Evolutionary conservation across 2,888 invertebrate species (phyloP).

Genomic region (Heliothis peltigera): DNA sequence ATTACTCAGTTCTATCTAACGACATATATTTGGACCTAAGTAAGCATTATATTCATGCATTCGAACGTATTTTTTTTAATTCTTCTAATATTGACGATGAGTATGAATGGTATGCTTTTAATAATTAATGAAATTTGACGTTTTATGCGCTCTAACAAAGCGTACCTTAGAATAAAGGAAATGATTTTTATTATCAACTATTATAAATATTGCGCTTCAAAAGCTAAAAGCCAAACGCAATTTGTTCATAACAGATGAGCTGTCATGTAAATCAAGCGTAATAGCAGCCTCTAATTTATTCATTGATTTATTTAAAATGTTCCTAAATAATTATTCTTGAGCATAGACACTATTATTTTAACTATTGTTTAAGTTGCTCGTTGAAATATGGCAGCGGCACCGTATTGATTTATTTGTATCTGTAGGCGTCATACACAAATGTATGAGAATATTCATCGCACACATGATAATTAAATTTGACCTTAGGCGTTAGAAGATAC

Average conservation of each 20-base stretch:
- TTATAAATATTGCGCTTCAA: slow-evolving; percentile 49
- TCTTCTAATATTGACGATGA: neutral
- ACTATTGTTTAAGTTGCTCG: slow-evolving; percentile 85
- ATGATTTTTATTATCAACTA: neutral
- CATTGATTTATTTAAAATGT: slow-evolving; percentile 87
- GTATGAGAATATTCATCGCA: slow-evolving; percentile 75
- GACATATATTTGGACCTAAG: slow-evolving; percentile 10
- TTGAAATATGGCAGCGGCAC: slow-evolving; percentile 75
- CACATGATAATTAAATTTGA: slow-evolving; percentile 89
- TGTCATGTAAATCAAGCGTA: slow-evolving; percentile 85
- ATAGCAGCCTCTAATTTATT: slow-evolving; percentile 85
- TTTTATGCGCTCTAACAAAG: neutral
- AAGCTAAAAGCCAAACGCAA: slow-evolving; percentile 72
- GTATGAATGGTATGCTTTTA: neutral
- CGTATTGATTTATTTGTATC: slow-evolving; percentile 80
- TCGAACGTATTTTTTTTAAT: neutral
- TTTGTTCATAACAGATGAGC: slow-evolving; percentile 81
- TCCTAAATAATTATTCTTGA: slow-evolving; percentile 86
- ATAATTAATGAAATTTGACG: too few species aligned
- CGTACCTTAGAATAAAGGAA: slow-evolving; percentile 7
- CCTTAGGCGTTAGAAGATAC: slow-evolving; percentile 81
- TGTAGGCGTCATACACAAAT: slow-evolving; percentile 79
- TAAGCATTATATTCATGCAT: neutral
- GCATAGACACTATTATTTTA: slow-evolving; percentile 85
- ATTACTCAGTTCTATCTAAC: slow-evolving; percentile 32